These are phyloP conservation scores for Muscidifurax raptorellus DNA, from an alignment of 1,140 invertebrate genomes.

Conservation along the genomic window DNA sequence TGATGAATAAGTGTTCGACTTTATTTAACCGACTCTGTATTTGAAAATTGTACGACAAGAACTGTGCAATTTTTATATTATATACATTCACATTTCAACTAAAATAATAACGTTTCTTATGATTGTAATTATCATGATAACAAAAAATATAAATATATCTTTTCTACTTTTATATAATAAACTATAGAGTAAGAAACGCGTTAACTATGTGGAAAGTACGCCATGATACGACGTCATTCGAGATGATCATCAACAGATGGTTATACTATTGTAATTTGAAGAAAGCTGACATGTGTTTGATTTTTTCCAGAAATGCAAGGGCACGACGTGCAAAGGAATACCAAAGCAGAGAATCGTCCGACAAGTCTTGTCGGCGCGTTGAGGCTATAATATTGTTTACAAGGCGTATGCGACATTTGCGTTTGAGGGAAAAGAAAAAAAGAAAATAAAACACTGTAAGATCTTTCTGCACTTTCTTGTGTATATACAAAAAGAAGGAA, in stretches of 20 bases:
- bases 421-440: slow-evolving; percentile 6
- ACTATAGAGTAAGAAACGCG: slow-evolving; percentile 52
- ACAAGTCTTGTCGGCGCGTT: slow-evolving; percentile 72
- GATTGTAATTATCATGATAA: slow-evolving; percentile 26
- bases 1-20: neutral
- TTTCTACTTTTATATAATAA: slow-evolving; percentile 74
- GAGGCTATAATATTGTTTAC: slow-evolving; percentile 59
- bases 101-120: slow-evolving; percentile 30
- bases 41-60: slow-evolving; percentile 37
- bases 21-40: slow-evolving; percentile 40
- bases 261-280: slow-evolving; percentile 4
- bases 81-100: slow-evolving; percentile 19
- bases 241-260: neutral
- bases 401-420: slow-evolving; percentile 42
- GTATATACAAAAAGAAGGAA: slow-evolving; percentile 4
- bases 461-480: slow-evolving; percentile 22
- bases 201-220: neutral
- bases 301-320: slow-evolving; percentile 73
- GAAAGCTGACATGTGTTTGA: slow-evolving; percentile 57
- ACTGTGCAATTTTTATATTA: slow-evolving; percentile 6
- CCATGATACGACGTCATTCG: neutral
- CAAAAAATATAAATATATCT: slow-evolving; percentile 59
- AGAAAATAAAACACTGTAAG: neutral
- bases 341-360: slow-evolving; percentile 73
- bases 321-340: slow-evolving; percentile 71